phyloP scores from a whole-genome alignment of 35 echinoderm and acorn worm genomes.

The Apostichopus californicus region DNA sequence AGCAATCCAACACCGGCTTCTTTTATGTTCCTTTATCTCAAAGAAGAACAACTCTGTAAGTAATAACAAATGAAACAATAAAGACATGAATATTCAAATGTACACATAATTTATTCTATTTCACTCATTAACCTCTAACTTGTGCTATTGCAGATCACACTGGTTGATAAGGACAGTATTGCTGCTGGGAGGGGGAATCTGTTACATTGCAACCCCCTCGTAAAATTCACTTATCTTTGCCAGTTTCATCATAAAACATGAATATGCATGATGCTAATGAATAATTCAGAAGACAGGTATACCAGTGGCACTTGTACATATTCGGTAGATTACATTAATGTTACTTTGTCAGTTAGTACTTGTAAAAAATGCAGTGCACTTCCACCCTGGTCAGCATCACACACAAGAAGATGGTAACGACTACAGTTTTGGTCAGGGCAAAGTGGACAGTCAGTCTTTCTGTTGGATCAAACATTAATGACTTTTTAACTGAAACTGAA shows the following conservation, averaged over 20 bases:
- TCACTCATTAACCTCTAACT: neutral
- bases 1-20: no score
- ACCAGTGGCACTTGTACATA: neutral
- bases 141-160: constrained; percentile 44
- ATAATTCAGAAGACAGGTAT: neutral
- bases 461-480: neutral
- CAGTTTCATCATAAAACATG: neutral
- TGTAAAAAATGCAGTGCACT: neutral
- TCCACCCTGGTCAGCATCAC: neutral
- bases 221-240: neutral
- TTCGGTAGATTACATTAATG: neutral
- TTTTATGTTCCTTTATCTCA: no score
- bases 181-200: neutral
- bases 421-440: neutral
- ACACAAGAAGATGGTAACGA: no score
- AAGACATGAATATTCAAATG: neutral
- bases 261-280: neutral
- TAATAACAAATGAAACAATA: no score
- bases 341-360: neutral
- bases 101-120: constrained; percentile 50
- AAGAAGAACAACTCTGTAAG: no score
- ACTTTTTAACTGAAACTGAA: neutral
- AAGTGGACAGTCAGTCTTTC: neutral
- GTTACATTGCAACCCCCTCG: no score
- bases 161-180: constrained; percentile 37